Conservation (phyloP, 2,888 invertebrate genomes). For the Caenorhabditis becei region DNA sequence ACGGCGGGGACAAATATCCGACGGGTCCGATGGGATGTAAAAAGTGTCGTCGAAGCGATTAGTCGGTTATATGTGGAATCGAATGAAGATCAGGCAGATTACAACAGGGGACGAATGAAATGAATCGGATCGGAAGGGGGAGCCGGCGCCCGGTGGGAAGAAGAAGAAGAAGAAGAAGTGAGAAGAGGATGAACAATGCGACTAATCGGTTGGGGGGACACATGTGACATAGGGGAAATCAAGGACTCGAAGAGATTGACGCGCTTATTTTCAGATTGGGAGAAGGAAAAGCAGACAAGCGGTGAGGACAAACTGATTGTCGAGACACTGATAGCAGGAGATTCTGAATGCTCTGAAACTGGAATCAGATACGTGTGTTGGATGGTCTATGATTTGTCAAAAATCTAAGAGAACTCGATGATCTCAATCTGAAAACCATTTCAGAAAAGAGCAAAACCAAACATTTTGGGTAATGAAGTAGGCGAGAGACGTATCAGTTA, state of each 20-base stretch:
- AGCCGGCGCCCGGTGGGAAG: constrained; percentile 31
- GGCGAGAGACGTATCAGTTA: no score
- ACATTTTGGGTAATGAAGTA: no score
- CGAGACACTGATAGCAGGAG: no score
- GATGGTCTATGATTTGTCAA: no score
- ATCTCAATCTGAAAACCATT: no score
- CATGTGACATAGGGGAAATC: constrained; percentile 34
- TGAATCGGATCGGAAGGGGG: constrained; percentile 28
- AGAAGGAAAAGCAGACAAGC: no score
- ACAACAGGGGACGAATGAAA: constrained; percentile 37
- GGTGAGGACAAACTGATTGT: no score
- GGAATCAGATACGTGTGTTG: not conserved
- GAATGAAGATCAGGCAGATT: constrained; percentile 25
- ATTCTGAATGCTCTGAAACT: no score
- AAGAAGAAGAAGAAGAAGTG: not conserved
- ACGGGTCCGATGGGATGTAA: not conserved
- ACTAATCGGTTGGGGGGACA: constrained; percentile 45
- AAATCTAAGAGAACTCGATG: no score
- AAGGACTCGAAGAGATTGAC: not conserved
- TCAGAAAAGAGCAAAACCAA: no score
- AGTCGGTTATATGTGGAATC: not conserved
- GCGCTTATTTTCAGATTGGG: no score
- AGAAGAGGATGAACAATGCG: constrained; percentile 30
- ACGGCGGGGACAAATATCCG: constrained; percentile 23
- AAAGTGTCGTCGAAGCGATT: constrained; percentile 34